Conservation (phyloP, 2,797 vertebrate genomes). For the Tiaroga cobitis region DNA sequence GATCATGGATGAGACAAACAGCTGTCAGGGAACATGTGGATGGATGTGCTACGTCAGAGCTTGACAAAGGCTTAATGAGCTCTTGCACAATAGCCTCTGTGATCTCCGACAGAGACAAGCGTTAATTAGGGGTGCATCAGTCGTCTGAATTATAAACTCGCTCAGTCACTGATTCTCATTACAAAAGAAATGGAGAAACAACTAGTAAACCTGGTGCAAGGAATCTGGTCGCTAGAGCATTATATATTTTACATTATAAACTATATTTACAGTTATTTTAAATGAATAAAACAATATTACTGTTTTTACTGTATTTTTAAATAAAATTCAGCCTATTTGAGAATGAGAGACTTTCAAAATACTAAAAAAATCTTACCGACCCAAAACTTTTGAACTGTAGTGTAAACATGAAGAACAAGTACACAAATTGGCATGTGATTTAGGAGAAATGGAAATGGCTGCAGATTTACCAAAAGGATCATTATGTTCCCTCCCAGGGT, state of each 20-base stretch:
- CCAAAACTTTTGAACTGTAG: neutral
- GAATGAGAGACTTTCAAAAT: neutral
- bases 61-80: slow-evolving; percentile 52
- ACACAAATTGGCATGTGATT: neutral
- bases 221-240: too few relatives aligned
- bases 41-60: slow-evolving; percentile 22
- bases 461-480: neutral
- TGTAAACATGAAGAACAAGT: neutral
- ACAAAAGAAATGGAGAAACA: neutral
- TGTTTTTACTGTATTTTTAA: neutral
- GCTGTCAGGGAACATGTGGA: slow-evolving; percentile 44
- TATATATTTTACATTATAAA: too few relatives aligned
- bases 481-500: neutral
- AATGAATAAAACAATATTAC: neutral
- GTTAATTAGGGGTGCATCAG: slow-evolving; percentile 50
- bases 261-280: too few relatives aligned
- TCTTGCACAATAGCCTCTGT: slow-evolving; percentile 19
- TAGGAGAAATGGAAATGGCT: neutral
- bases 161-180: slow-evolving; percentile 26
- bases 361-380: neutral
- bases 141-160: slow-evolving; percentile 37
- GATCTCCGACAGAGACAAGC: slow-evolving; percentile 39
- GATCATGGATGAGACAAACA: slow-evolving; percentile 11
- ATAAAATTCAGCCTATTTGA: neutral
- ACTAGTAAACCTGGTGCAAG: neutral